Conservation (phyloP, 30 jellyfish, hydroid and myxozoan species). For the Turritopsis dohrnii region DNA sequence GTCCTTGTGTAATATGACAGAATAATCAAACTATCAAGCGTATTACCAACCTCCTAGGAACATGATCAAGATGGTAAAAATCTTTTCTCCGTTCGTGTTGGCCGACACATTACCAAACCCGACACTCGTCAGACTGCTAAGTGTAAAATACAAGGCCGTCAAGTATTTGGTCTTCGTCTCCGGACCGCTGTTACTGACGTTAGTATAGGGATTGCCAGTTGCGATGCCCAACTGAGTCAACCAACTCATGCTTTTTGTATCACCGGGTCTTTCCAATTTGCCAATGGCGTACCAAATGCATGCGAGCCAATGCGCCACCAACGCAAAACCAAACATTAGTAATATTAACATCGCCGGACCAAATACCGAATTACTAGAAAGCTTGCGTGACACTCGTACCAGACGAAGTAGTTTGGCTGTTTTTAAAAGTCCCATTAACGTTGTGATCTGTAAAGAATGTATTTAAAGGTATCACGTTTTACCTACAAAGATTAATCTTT, state of each 20-base stretch:
- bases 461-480: too few relatives aligned
- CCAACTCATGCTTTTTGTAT: conserved; percentile 65
- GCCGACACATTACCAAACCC: conserved; percentile 99
- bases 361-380: conserved; percentile 81
- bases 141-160: conserved; percentile 87
- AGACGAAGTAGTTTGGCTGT: conserved; percentile 87
- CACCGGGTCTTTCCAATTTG: conserved; percentile 50
- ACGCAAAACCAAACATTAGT: conserved; percentile 90
- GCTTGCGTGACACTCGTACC: conserved; percentile 92
- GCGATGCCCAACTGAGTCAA: conserved; percentile 53
- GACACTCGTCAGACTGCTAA: conserved; percentile 94
- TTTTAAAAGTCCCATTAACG: conserved; percentile 86
- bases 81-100: conserved; percentile 80
- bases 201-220: conserved; percentile 59
- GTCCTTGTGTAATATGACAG: too few relatives aligned
- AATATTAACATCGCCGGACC: conserved; percentile 77
- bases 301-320: conserved; percentile 96
- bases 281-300: conserved; percentile 98
- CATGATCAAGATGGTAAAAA: conserved; percentile 90
- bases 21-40: too few relatives aligned
- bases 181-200: conserved; percentile 67
- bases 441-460: conserved; percentile 61
- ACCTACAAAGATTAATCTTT: too few relatives aligned
- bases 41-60: conserved; percentile 95
- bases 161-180: conserved; percentile 78